Evolutionary conservation across 1,140 invertebrate species (phyloP).

Genomic region (Stegodyphus dumicola): DNA sequence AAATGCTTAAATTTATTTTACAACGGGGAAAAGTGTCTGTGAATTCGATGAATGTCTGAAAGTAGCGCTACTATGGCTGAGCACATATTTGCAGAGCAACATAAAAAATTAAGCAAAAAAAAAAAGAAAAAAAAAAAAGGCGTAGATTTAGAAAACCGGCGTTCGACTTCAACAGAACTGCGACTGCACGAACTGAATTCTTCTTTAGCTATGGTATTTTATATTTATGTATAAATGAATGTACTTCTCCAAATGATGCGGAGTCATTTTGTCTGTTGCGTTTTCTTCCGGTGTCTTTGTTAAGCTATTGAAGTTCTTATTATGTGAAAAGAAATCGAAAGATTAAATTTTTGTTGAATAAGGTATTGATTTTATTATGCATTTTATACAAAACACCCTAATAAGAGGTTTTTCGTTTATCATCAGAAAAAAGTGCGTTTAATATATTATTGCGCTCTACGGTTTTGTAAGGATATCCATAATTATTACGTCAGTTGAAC

Average conservation of each 20-base stretch:
- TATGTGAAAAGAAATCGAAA: background rate
- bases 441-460: no score
- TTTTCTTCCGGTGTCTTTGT: background rate
- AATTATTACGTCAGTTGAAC: no score
- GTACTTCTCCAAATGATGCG: background rate
- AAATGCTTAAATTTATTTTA: no score
- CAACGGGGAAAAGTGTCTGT: no score
- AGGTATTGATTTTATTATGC: background rate
- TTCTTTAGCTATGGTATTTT: background rate
- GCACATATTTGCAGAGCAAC: background rate
- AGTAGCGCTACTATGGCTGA: background rate
- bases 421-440: no score
- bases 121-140: no score
- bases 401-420: no score
- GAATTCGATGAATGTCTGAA: no score
- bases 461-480: no score
- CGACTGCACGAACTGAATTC: background rate
- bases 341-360: slow-evolving; percentile 1
- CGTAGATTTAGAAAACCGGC: background rate
- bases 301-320: slow-evolving; percentile 3
- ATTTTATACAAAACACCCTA: no score
- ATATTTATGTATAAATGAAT: background rate
- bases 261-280: background rate
- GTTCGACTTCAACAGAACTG: background rate
- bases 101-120: background rate